Conservation (phyloP, 2,888 invertebrate genomes). For the Steinernema scapterisci region DNA sequence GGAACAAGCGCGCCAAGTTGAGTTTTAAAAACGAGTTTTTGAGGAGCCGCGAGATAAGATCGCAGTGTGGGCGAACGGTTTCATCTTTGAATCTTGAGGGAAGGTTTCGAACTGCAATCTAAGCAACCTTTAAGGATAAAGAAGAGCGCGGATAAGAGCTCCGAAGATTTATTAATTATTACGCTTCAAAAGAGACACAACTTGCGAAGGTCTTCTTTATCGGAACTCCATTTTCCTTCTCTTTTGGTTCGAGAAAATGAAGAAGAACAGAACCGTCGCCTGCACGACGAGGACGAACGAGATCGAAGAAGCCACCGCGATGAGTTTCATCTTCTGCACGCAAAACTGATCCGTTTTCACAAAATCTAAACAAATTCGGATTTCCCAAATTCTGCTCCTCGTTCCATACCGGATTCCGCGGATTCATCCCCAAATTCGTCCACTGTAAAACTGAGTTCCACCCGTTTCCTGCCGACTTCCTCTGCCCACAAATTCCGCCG, state of each 20-base stretch:
- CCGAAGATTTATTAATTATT: too few species aligned
- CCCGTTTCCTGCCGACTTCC: background rate
- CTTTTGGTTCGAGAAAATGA: background rate
- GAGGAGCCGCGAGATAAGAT: background rate
- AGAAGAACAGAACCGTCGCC: background rate
- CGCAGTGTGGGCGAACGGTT: background rate
- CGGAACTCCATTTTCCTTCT: background rate
- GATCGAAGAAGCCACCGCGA: background rate
- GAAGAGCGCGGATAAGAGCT: too few species aligned
- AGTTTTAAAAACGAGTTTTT: background rate
- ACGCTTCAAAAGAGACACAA: too few species aligned
- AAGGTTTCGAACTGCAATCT: too few species aligned
- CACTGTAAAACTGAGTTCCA: conserved; percentile 9
- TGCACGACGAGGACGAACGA: conserved; percentile 12
- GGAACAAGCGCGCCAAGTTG: background rate
- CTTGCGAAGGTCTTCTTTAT: too few species aligned
- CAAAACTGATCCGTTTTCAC: background rate
- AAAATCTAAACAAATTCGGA: background rate
- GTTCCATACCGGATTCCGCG: background rate
- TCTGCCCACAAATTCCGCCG: background rate
- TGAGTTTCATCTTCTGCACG: background rate
- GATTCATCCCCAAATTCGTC: background rate
- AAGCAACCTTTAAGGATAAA: too few species aligned
- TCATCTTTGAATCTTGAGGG: too few species aligned
- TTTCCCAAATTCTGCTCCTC: background rate